Evolutionary conservation across 2,888 invertebrate genomes (phyloP), one percentile per base, ranked within the genome.

Genomic region (Odontocerum albicorne): DNA sequence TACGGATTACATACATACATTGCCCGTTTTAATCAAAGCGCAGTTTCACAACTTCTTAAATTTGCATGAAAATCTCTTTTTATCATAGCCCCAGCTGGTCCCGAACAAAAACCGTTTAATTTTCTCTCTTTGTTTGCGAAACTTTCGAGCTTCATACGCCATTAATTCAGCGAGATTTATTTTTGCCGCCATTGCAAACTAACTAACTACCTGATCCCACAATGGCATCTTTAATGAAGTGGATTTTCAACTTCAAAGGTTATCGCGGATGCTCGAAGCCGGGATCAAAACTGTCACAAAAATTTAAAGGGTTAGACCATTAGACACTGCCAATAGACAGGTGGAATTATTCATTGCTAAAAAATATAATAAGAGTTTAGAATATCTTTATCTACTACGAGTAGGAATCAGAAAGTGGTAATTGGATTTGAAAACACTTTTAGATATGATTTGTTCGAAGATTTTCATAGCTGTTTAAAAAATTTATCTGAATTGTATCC

Each of bases 111-210:
- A 22, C 51, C 39, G 40, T 46, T 51, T 45, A 40, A 56, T 50
- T 40, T 56, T 31, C 38, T 36, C 43, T 35, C 36, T 35, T 43
- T 50, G 46, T 40, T 46, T 17, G 36, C 12, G 13, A 45, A 50
- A 58, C 21, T 58, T 58, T 55, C 42, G 31, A 46, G 43, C 51
- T 55, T 54, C 49, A 42, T 36, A 51, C 46, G 38, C 54, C 54
- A 58, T 58, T 58, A 54, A 49, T 47, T 46, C 35, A 21, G 45
- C 36, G 31, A 43, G 54, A 57, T 54, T 58, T 58, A 58, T 58
- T 46, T 57, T 45, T 32, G 27, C 53, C 20, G 19, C 39, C 44
- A 19, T 12, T 47, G 47, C 36, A 47, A 36, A 47, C 45, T 32
- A n/a, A n/a, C n/a, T n/a, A 45, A 33, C 47, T 47, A 36, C 32